Percentiles rank a stretch among this genome's conserved stretches.
phyloP scores from a whole-genome alignment of 2,113 vertebrate species.

The Oncorhynchus tshawytscha region DNA sequence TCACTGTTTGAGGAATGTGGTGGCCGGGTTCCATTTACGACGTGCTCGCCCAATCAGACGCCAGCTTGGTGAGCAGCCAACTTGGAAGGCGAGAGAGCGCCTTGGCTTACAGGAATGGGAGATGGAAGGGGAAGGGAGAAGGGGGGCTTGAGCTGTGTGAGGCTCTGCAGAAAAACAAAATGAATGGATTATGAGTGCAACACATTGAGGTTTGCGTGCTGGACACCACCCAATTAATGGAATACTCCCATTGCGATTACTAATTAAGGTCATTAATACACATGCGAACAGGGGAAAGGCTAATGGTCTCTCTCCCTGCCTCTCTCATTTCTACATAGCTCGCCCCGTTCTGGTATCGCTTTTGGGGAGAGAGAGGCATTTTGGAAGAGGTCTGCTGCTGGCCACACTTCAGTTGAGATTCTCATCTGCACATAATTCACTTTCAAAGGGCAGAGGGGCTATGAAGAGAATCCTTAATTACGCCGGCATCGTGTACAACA shows the following conservation, averaged over 20 bases:
- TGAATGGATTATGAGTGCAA: constrained; percentile 22
- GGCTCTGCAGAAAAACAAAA: background rate
- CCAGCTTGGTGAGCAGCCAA: constrained; percentile 63
- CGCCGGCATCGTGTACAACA: constrained; percentile 49
- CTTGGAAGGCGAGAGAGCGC: constrained; percentile 48
- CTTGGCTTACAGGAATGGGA: constrained; percentile 25
- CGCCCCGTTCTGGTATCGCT: constrained; percentile 48
- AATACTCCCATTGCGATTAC: constrained; percentile 61
- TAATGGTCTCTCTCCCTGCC: background rate
- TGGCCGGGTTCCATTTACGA: constrained; percentile 71
- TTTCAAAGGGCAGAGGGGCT: constrained; percentile 69
- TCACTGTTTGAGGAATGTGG: constrained; percentile 78
- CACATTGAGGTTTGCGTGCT: constrained; percentile 40
- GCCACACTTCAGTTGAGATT: constrained; percentile 65
- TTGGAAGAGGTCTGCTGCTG: constrained; percentile 61
- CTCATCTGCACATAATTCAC: constrained; percentile 74
- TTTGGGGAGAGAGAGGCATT: constrained; percentile 52
- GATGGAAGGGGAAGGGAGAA: background rate
- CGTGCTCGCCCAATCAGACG: constrained; percentile 69
- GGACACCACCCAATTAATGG: constrained; percentile 59
- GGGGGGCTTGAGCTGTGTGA: constrained; percentile 13
- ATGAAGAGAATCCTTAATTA: constrained; percentile 69
- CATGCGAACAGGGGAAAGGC: constrained; percentile 46
- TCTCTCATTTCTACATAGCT: constrained; percentile 18
- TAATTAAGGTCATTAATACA: constrained; percentile 68